Evolutionary conservation across 1,140 invertebrate species (phyloP), one percentile per base, ranked within the genome.

Genomic region (Coelopa frigida): DNA sequence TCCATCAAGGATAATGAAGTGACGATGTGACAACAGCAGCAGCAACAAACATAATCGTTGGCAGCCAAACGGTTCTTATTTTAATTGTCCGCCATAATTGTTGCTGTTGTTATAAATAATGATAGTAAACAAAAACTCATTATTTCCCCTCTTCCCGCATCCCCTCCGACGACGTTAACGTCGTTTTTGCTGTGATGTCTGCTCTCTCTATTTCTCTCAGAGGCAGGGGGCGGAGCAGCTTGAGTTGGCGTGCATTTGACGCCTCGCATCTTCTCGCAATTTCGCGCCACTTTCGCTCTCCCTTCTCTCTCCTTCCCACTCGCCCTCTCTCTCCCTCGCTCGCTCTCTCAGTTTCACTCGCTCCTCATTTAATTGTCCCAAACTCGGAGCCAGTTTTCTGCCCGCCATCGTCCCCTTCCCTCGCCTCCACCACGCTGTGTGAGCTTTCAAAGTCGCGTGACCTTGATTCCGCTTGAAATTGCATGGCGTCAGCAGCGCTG

Each of bases 261-360:
- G 8, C 27, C 8, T 29, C 8, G 8, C 14, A 29, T 10, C 14
- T 29, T 29, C 27, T 10, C 27, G 8, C 14, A 8, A 29, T 29
- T 58, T 60, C 58, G 51, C 36, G 37, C 39, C 36, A 44, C 56
- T 58, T 60, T 59, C 57, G 48, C 59, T 58, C 53, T 51, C 48
- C 27, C 40, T 37, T 36, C 44, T 44, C 44, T 56, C 27, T 31
- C 46, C 42, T 46, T 51, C 40, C 29, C 8, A 17, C 17, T 12
- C 20, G 6, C 18, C 43, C 23, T 22, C 10, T 15, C 11, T 12
- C 17, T 22, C 36, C 41, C 20, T 22, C 21, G 15, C 18, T 38
- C 26, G 24, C 14, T 20, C 27, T 21, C 3, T 18, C 37, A 26
- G 0, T 48, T 38, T 22, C 14, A 27, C 14, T 32, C 12, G 23